Evolutionary conservation across 2,113 vertebrate species (phyloP).

Genomic region (Nasalis larvatus): DNA sequence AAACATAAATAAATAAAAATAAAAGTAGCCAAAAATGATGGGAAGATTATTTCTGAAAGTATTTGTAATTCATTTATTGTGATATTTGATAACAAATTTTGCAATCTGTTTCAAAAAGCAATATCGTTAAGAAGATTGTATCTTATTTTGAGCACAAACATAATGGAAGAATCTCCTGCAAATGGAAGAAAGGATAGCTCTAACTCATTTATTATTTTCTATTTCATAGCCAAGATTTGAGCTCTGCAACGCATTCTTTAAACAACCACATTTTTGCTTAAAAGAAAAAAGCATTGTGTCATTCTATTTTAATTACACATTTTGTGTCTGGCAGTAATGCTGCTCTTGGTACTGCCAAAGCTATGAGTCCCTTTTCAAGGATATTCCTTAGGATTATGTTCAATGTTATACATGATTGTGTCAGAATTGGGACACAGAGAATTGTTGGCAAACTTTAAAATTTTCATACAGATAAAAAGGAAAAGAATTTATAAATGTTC

Average conservation of each 20-base stretch:
- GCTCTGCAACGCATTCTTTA: not conserved
- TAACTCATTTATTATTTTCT: conserved; percentile 32
- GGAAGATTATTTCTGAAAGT: not conserved
- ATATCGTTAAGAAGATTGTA: not conserved
- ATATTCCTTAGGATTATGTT: conserved; percentile 43
- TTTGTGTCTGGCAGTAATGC: conserved; percentile 14
- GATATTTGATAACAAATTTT: conserved; percentile 1
- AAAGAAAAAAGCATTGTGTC: not conserved
- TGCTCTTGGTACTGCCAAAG: conserved; percentile 9
- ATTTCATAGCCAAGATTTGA: not conserved
- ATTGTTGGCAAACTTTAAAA: conserved; percentile 42
- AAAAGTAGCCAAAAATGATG: not conserved
- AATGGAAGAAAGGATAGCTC: not conserved
- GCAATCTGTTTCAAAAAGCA: not conserved
- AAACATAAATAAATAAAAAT: not conserved
- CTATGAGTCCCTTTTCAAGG: conserved; percentile 20
- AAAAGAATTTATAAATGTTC: conserved; percentile 47
- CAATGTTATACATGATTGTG: conserved; percentile 27
- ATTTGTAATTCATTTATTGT: not conserved
- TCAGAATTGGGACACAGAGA: not conserved
- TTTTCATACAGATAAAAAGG: conserved; percentile 50
- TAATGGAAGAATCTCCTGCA: not conserved
- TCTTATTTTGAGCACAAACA: not conserved
- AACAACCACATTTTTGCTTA: not conserved
- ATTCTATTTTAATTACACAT: conserved; percentile 40